Evolutionary conservation across 2,888 invertebrate species (phyloP).

Genomic region (Hypomecis punctinalis): DNA sequence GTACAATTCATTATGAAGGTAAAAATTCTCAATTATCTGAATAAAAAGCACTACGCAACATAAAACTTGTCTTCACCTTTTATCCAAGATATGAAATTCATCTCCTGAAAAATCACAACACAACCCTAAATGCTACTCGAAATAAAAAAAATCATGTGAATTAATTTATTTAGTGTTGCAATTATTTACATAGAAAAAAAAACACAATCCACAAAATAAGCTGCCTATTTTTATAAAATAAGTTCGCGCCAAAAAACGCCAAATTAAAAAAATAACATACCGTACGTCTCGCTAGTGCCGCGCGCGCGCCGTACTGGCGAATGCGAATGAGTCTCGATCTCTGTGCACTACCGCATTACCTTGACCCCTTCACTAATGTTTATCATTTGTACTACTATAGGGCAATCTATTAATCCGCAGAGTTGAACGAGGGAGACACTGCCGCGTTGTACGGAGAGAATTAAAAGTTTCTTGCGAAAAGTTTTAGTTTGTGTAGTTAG

Average conservation of each 20-base stretch:
- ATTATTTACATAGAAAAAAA: not conserved
- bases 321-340: slow-evolving; percentile 26
- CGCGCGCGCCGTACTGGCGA: slow-evolving; percentile 47
- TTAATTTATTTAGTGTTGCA: no score
- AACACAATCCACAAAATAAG: not conserved
- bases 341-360: slow-evolving; percentile 42
- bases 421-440: not conserved
- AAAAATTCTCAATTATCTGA: no score
- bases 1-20: no score
- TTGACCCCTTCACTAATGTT: slow-evolving; percentile 43
- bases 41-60: no score
- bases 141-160: not conserved
- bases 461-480: not conserved
- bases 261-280: slow-evolving; percentile 47
- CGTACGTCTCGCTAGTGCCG: slow-evolving; percentile 44
- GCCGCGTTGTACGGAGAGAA: not conserved
- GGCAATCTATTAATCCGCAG: not conserved
- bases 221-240: not conserved
- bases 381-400: slow-evolving; percentile 12
- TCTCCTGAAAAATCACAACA: not conserved
- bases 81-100: no score
- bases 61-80: not conserved
- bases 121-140: not conserved
- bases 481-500: not conserved
- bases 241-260: slow-evolving; percentile 20